Conservation (phyloP, 2,797 vertebrate species). For the Paratrypauchen microcephalus region DNA sequence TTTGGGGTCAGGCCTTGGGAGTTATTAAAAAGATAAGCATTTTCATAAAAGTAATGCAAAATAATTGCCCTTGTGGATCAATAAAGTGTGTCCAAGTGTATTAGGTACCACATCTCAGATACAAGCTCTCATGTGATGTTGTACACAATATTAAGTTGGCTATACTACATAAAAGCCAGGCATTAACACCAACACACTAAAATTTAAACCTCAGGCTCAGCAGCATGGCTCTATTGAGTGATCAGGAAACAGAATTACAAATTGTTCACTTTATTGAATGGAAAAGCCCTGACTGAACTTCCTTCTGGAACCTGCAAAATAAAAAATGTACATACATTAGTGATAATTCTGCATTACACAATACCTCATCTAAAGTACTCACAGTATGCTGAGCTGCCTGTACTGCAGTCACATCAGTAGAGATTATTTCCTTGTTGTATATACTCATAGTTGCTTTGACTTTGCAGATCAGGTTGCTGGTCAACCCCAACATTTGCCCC, state of each 20-base stretch:
- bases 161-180: no score
- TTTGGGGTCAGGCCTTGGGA: no score
- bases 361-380: not conserved
- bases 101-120: no score
- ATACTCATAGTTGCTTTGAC: not conserved
- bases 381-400: not conserved
- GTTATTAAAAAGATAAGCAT: no score
- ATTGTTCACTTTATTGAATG: not conserved
- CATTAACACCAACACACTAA: no score
- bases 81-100: no score
- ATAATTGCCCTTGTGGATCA: no score
- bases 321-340: not conserved
- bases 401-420: not conserved
- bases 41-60: no score
- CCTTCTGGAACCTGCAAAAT: not conserved
- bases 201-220: not conserved
- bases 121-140: no score
- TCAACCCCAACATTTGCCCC: not conserved
- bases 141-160: no score
- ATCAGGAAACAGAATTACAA: constrained; percentile 2
- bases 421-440: no score
- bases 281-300: not conserved
- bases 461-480: not conserved
- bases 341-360: not conserved
- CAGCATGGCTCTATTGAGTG: not conserved